Evolutionary conservation across 1,140 invertebrate genomes (phyloP).

Genomic region (Bombus pyrosoma): DNA sequence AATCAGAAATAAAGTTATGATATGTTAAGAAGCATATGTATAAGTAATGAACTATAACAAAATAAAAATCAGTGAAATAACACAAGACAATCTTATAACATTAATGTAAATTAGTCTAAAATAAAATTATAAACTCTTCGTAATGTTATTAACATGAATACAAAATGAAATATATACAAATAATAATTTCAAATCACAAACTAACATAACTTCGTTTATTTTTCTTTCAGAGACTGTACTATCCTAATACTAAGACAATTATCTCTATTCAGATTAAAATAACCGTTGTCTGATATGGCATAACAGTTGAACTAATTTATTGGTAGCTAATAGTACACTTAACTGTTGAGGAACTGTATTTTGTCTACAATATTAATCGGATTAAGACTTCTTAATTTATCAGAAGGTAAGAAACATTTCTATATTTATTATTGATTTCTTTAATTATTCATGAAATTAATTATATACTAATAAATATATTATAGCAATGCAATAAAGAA

Average conservation of each 20-base stretch:
- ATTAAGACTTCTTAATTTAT: not conserved
- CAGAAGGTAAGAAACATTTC: not conserved
- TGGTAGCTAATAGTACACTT: not conserved
- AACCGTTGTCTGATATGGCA: constrained; percentile 18
- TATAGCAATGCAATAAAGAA: not conserved
- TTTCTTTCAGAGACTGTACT: constrained; percentile 1
- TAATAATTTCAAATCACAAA: not conserved
- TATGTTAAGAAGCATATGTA: not conserved
- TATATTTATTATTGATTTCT: not conserved
- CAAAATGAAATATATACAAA: not conserved
- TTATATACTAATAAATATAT: not conserved
- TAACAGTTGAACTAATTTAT: constrained; percentile 1
- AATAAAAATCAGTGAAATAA: not conserved
- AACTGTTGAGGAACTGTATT: not conserved
- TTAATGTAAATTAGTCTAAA: too few relatives aligned
- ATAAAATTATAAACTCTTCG: too few relatives aligned
- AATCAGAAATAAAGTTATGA: not conserved
- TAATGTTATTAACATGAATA: not conserved
- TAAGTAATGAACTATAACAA: not conserved
- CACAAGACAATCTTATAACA: not conserved
- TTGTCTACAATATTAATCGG: not conserved
- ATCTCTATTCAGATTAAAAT: constrained; percentile 32
- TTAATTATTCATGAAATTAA: not conserved
- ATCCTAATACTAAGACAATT: constrained; percentile 4
- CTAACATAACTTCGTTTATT: not conserved